phyloP scores from a whole-genome alignment of 1,140 invertebrate species.

The Notospermus geniculatus region DNA sequence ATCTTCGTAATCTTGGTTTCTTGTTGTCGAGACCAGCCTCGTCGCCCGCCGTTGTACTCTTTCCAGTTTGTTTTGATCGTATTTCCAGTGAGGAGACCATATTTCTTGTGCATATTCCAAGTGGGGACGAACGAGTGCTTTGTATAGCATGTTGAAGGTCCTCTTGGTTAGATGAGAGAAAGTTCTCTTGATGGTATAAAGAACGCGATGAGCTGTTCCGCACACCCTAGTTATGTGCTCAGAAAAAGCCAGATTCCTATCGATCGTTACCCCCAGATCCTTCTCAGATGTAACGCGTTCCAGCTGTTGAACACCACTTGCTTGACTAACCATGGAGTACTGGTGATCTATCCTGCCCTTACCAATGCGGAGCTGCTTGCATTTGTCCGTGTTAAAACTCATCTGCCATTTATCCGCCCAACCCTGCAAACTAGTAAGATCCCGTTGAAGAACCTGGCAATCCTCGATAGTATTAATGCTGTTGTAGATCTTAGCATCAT shows the following conservation, averaged over 20 bases:
- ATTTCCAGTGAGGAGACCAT: too few species aligned
- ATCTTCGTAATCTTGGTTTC: too few species aligned
- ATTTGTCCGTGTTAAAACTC: too few species aligned
- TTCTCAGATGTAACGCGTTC: slow-evolving; percentile 19
- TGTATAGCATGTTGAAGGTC: too few species aligned
- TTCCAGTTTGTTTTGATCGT: too few species aligned
- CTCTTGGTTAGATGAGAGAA: too few species aligned
- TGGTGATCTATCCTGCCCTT: slow-evolving; percentile 14
- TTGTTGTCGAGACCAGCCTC: too few species aligned
- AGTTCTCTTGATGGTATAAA: slow-evolving; percentile 21
- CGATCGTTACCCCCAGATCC: slow-evolving; percentile 17
- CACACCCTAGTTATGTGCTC: slow-evolving; percentile 14
- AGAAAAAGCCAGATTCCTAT: slow-evolving; percentile 16
- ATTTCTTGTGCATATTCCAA: too few species aligned
- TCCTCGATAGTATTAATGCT: slow-evolving; percentile 12
- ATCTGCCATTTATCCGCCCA: neutral
- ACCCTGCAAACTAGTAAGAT: too few species aligned
- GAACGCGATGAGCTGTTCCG: slow-evolving; percentile 19
- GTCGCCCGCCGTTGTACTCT: too few species aligned
- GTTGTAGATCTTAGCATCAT: slow-evolving; percentile 8
- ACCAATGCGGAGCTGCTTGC: neutral
- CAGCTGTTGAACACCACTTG: slow-evolving; percentile 15
- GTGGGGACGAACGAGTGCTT: too few species aligned
- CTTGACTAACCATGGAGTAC: neutral
- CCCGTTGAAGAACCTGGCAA: too few species aligned